phyloP scores from a whole-genome alignment of 2,888 invertebrate species.

The Cyrtodaria siliqua region DNA sequence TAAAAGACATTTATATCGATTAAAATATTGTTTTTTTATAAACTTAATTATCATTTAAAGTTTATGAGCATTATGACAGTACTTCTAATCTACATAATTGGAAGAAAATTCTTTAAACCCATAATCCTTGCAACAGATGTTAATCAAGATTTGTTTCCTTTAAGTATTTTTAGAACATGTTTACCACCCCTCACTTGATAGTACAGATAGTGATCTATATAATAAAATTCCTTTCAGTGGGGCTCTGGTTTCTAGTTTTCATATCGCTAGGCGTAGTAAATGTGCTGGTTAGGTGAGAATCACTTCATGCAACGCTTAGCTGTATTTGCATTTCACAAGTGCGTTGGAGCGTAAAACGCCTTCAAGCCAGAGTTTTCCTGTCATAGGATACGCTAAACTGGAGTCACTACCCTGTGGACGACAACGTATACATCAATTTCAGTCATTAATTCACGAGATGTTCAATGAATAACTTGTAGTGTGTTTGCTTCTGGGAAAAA shows the following conservation, averaged over 20 bases:
- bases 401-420: slow-evolving; percentile 15
- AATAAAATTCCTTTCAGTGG: slow-evolving; percentile 51
- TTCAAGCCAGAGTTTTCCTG: slow-evolving; percentile 39
- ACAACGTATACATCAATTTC: neutral
- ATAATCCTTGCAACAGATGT: too few species aligned
- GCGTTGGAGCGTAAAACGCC: slow-evolving; percentile 53
- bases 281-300: slow-evolving; percentile 6
- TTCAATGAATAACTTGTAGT: slow-evolving; percentile 14
- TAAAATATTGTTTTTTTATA: too few species aligned
- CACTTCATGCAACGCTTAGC: slow-evolving; percentile 35
- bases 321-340: slow-evolving; percentile 60
- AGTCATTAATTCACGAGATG: slow-evolving; percentile 20
- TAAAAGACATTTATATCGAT: too few species aligned
- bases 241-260: slow-evolving; percentile 12
- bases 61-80: too few species aligned
- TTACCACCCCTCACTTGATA: slow-evolving; percentile 38
- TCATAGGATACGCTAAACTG: slow-evolving; percentile 15
- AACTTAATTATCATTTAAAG: too few species aligned
- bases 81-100: too few species aligned
- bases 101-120: too few species aligned
- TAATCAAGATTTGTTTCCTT: neutral
- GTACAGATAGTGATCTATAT: slow-evolving; percentile 43
- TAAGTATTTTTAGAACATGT: slow-evolving; percentile 8
- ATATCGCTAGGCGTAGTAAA: slow-evolving; percentile 3
- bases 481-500: slow-evolving; percentile 1